These are phyloP conservation scores for Psittacula echo DNA, from an alignment of 2,797 vertebrate genomes.

Conservation along the genomic window DNA sequence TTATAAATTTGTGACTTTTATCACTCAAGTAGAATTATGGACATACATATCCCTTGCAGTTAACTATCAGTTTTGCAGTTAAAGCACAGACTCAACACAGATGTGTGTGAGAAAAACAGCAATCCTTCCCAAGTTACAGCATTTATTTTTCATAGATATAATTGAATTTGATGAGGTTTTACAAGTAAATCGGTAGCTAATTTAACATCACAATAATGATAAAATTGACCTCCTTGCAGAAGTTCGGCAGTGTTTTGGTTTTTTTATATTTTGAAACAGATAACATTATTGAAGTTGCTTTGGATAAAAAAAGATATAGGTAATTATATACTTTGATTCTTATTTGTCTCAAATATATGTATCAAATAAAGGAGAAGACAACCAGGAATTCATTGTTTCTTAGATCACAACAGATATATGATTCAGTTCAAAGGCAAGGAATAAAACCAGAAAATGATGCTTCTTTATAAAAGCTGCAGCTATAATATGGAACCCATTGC, in stretches of 20 bases:
- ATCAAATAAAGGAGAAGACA: not conserved
- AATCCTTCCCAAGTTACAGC: not conserved
- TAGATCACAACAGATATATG: not conserved
- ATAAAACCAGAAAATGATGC: not conserved
- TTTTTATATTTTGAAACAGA: not conserved
- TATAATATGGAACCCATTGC: not conserved
- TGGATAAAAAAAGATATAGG: not conserved
- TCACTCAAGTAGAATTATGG: conserved; percentile 36
- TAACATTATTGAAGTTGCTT: not conserved
- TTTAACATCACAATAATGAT: not conserved
- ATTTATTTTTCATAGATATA: conserved; percentile 30
- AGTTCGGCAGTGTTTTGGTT: not conserved
- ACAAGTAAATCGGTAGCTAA: conserved; percentile 43
- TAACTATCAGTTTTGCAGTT: not conserved
- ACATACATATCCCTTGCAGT: not conserved
- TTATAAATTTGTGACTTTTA: conserved; percentile 10
- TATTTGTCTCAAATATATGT: not conserved
- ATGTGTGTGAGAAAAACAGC: not conserved
- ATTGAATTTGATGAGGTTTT: conserved; percentile 47
- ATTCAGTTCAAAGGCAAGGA: not conserved
- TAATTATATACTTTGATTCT: not conserved
- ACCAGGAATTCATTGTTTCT: not conserved
- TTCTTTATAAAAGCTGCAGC: not conserved
- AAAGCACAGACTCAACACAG: conserved; percentile 12
- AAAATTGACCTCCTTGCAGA: not conserved